Percentiles rank a stretch among this genome's conserved stretches.
Evolutionary conservation across 2,797 vertebrate species (phyloP).

Genomic region (Enteromius unitaeniatus): DNA sequence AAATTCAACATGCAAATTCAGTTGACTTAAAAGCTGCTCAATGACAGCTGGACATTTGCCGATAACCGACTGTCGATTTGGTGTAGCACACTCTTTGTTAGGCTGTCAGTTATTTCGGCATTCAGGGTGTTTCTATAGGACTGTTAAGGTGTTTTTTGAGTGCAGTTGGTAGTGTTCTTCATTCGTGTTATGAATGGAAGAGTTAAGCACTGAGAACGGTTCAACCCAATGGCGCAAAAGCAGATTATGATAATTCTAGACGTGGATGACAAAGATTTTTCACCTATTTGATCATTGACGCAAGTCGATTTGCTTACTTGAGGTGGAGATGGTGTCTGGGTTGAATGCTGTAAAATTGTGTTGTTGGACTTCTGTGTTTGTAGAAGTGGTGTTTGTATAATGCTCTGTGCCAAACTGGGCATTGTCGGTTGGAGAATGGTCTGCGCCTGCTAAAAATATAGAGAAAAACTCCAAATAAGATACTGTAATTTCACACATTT

Average conservation of each 20-base stretch:
- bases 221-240: background rate
- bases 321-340: constrained; percentile 77
- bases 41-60: background rate
- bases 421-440: constrained; percentile 74
- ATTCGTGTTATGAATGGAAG: no score
- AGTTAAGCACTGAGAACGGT: background rate
- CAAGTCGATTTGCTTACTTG: constrained; percentile 78
- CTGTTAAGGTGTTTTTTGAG: background rate
- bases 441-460: constrained; percentile 65
- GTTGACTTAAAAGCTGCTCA: background rate
- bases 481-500: background rate
- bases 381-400: constrained; percentile 76
- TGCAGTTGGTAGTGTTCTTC: background rate
- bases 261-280: background rate
- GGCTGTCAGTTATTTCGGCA: background rate
- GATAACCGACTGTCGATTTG: background rate
- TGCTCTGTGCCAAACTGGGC: constrained; percentile 72
- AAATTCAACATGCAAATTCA: background rate
- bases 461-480: background rate
- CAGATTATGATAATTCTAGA: background rate
- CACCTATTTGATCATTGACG: background rate
- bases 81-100: background rate
- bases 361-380: constrained; percentile 78
- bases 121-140: background rate
- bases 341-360: constrained; percentile 70